Evolutionary conservation across 2,113 vertebrate species (phyloP), one percentile per base, ranked within the genome.

Genomic region (Mobula birostris): DNA sequence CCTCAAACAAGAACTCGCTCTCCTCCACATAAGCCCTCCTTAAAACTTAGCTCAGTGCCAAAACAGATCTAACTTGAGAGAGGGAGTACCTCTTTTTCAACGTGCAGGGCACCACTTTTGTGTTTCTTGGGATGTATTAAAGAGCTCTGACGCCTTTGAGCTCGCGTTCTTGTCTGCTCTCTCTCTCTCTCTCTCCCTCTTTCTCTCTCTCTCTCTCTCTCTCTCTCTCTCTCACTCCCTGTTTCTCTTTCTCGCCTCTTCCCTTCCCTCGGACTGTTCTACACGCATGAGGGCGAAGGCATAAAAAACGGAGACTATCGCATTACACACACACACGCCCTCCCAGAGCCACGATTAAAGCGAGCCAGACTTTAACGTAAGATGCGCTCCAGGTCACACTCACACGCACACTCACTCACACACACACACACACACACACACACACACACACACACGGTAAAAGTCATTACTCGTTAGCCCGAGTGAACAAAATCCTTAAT

Each of bases 311-410:
- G 85, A 36, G 85, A 17, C 88, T 70, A 36, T 40, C 90, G 21
- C 90, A 72, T 93, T 74, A 93, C 90, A 93, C 90, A 72, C 87
- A 32, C 87, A 17, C 90, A 24, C 88, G 27, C 58, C 85, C 85
- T 63, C 61, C 85, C 88, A 72, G 88, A 72, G 63, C 63, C 32
- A 66, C 32, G 66, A 72, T 92, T 92, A 92, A 92, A 68, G 32
- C 29, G n/a, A 92, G 66, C 29, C 66, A 32, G 32, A 40, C 14
- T 24, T 40, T 24, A 72, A 12, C 63, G 82, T 21, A 56, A 85
- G 68, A 92, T 36, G 70, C 90, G 40, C 68, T 74, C 90, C 68
- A 8, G 63, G 63, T 68, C 48, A 48, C 48, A 48, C 48, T 48
- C 48, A 48, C 48, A 48, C 48, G 1, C 48, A 1, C 48, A 48